Percentiles rank a stretch among this genome's conserved stretches.
Evolutionary conservation across 1,140 invertebrate genomes (phyloP).

Genomic region (Oryzaephilus surinamensis): DNA sequence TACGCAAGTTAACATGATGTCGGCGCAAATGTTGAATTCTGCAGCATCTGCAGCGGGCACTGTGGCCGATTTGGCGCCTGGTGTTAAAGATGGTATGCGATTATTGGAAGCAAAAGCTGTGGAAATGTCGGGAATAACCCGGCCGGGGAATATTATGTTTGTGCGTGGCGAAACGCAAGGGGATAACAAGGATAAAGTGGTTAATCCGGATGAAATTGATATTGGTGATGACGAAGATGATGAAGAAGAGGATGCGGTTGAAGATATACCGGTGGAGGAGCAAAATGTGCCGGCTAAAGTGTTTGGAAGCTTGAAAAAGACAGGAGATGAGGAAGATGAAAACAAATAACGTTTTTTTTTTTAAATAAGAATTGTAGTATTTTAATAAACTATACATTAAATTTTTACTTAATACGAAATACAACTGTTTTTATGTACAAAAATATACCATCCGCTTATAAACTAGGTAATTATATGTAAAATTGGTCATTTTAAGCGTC

Average conservation of each 20-base stretch:
- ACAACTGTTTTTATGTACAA: too few species aligned
- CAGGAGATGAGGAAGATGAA: slow-evolving; percentile 31
- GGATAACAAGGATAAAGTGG: slow-evolving; percentile 57
- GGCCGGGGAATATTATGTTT: slow-evolving; percentile 65
- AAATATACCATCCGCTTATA: too few species aligned
- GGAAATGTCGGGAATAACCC: slow-evolving; percentile 48
- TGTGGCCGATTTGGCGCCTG: slow-evolving; percentile 55
- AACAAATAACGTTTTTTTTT: too few species aligned
- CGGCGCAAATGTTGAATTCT: slow-evolving; percentile 86
- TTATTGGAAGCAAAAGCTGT: slow-evolving; percentile 75
- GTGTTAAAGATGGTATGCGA: slow-evolving; percentile 74
- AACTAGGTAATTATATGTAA: too few species aligned
- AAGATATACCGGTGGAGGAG: slow-evolving; percentile 60
- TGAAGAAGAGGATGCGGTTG: slow-evolving; percentile 52
- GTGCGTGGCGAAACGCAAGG: slow-evolving; percentile 79
- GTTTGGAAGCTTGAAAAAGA: slow-evolving; percentile 63
- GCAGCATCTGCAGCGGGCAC: slow-evolving; percentile 50
- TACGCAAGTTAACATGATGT: slow-evolving; percentile 96
- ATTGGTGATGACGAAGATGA: slow-evolving; percentile 75
- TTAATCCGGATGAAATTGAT: slow-evolving; percentile 92
- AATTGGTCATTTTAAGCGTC: slow-evolving; percentile 79
- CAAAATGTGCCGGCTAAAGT: slow-evolving; percentile 73
- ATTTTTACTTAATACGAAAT: too few species aligned
- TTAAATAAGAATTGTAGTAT: slow-evolving; percentile 3
- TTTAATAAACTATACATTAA: background rate